These are phyloP conservation scores for Tenthredo mesomela DNA, from an alignment of 2,888 invertebrate species.

Conservation along the genomic window DNA sequence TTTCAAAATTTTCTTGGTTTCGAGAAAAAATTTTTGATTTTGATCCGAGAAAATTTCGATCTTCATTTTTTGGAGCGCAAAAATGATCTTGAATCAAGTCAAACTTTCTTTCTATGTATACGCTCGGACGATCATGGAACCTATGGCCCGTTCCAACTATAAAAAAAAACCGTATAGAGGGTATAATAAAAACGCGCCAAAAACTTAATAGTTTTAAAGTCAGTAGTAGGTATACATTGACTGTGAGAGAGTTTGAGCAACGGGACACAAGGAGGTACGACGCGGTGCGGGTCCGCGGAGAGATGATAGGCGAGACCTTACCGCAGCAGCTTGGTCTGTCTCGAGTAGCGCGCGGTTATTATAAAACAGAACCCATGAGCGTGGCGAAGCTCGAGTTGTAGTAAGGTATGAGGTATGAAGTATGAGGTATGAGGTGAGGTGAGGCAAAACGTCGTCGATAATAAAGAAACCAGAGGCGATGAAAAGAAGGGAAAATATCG, in stretches of 20 bases:
- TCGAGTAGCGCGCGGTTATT: slow-evolving; percentile 70
- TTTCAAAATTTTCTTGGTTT: too few relatives aligned
- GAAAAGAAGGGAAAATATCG: slow-evolving; percentile 2
- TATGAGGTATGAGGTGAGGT: slow-evolving; percentile 66
- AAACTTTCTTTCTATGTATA: too few relatives aligned
- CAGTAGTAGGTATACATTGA: neutral
- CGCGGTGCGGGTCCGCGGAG: neutral
- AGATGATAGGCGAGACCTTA: slow-evolving; percentile 64
- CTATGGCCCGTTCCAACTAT: too few relatives aligned
- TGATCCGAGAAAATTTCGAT: too few relatives aligned
- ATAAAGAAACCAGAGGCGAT: slow-evolving; percentile 67
- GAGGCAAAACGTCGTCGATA: slow-evolving; percentile 73
- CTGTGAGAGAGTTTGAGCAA: slow-evolving; percentile 34
- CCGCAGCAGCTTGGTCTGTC: too few relatives aligned
- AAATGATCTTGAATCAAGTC: too few relatives aligned
- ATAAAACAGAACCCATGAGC: slow-evolving; percentile 73
- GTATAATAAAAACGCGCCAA: slow-evolving; percentile 12
- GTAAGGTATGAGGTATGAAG: neutral
- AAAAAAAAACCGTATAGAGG: too few relatives aligned
- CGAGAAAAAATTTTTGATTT: too few relatives aligned
- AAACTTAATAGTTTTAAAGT: neutral
- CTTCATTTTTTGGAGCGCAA: too few relatives aligned
- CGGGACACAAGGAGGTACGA: too few relatives aligned
- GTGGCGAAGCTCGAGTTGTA: neutral
- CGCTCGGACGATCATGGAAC: slow-evolving; percentile 33